A percentile compares a stretch with the other conserved stretches of the same genome.
Conservation (phyloP, 2,888 invertebrate species). For the Dryococelus australis region DNA sequence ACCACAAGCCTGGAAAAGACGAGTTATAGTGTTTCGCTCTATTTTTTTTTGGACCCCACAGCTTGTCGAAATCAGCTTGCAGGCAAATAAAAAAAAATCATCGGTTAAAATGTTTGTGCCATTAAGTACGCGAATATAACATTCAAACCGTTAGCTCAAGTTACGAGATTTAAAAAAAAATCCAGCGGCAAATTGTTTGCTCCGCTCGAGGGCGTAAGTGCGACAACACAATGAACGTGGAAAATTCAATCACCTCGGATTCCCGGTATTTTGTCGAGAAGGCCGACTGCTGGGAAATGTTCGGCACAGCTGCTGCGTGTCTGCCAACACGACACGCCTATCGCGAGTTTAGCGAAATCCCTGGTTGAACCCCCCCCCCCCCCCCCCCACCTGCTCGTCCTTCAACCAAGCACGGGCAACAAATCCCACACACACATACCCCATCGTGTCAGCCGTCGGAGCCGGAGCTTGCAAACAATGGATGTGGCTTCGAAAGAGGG, state of each 20-base stretch:
- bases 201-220: not conserved
- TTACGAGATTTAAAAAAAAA: no score
- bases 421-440: not conserved
- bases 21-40: no score
- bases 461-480: not conserved
- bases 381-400: no score
- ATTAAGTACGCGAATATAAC: no score
- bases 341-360: constrained; percentile 3
- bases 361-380: not conserved
- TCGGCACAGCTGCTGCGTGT: not conserved
- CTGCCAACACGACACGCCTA: constrained; percentile 3
- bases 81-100: no score
- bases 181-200: no score
- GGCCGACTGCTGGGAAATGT: no score
- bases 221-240: not conserved
- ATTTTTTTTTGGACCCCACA: no score
- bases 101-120: no score
- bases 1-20: no score
- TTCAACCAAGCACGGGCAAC: not conserved
- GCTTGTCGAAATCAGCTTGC: no score
- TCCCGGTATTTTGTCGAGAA: not conserved
- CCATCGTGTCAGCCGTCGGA: not conserved
- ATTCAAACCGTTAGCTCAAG: no score
- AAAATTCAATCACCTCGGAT: not conserved
- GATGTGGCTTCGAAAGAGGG: not conserved